Evolutionary conservation across 1,140 invertebrate species (phyloP), one percentile per base, ranked within the genome.

Genomic region (Plectrocnemia conspersa): DNA sequence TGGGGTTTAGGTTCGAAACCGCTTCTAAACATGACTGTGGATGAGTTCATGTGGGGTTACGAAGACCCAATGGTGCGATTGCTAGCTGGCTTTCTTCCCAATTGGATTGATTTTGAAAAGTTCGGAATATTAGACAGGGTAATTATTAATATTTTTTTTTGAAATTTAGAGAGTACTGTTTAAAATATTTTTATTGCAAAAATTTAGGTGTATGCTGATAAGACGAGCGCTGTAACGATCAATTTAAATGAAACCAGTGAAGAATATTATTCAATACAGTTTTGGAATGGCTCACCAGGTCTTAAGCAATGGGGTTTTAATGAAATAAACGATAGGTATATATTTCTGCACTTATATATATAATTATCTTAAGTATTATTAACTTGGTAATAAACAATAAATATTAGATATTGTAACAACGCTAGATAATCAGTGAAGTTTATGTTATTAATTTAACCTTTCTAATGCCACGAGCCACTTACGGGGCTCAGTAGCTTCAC

Each of bases 11-110:
- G 82, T 15, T 77, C 85, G 10, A 75, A 84, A 64, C 75, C 88
- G 0, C 84, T 95, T 63, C 72, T 84, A 21, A 79, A 81, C 1
- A 63, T 88, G 24, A 80, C 80, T 0, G 80, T 89, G 0, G 68
- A 87, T 15, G 83, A 94, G 2, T 82, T 90, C 53, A 68, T 93
- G 2, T 95, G 88, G 87, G 93, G 93, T 1, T 93, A 92, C 63
- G 79, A 89, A 2, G 90, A 94, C 67, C 72, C 77, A 1, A 61
- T 92, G 0, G 79, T 93, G 7, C 71, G 73, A 7, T 64, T 90
- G 15, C 85, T 85, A 0, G 81, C 82, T 53, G 77, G 69, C 2
- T 65, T 89, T 25, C 64, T 90, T 19, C 88, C 89, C 0, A 79
- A 71, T 22, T 85, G 85, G 73, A 82, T 87, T 38, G 72, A 87